These are phyloP conservation scores for Diceros bicornis DNA, from an alignment of 2,797 vertebrate species.

Conservation along the genomic window DNA sequence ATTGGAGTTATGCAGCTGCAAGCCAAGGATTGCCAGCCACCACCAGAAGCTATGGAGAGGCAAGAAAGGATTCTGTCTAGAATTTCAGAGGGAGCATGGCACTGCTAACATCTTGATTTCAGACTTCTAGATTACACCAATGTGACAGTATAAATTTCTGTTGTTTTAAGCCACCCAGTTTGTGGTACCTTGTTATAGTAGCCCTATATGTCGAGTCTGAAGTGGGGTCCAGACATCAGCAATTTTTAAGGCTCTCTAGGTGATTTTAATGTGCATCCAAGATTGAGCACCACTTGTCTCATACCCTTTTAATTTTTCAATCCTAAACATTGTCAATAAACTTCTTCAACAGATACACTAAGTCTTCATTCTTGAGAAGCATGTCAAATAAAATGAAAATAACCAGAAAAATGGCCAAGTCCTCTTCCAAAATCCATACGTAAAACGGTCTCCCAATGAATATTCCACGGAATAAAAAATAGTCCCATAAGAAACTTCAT, in stretches of 20 bases:
- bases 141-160: not conserved
- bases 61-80: too few relatives aligned
- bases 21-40: not conserved
- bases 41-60: not conserved
- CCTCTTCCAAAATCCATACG: not conserved
- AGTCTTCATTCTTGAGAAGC: not conserved
- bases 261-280: not conserved
- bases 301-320: not conserved
- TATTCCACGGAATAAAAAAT: not conserved
- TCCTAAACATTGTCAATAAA: not conserved
- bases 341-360: not conserved
- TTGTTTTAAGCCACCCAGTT: not conserved
- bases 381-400: slow-evolving; percentile 55
- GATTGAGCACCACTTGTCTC: not conserved
- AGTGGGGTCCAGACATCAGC: not conserved
- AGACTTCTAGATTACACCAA: not conserved
- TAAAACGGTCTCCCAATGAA: not conserved
- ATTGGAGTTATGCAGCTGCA: not conserved
- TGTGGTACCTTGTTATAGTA: not conserved
- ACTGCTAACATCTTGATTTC: not conserved
- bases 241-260: not conserved
- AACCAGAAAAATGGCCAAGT: not conserved
- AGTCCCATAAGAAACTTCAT: not conserved
- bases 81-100: not conserved
- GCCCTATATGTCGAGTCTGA: not conserved